Base-by-base conservation (phyloP, 2,113 vertebrate genomes). In the Dissostichus mawsoni region DNA sequence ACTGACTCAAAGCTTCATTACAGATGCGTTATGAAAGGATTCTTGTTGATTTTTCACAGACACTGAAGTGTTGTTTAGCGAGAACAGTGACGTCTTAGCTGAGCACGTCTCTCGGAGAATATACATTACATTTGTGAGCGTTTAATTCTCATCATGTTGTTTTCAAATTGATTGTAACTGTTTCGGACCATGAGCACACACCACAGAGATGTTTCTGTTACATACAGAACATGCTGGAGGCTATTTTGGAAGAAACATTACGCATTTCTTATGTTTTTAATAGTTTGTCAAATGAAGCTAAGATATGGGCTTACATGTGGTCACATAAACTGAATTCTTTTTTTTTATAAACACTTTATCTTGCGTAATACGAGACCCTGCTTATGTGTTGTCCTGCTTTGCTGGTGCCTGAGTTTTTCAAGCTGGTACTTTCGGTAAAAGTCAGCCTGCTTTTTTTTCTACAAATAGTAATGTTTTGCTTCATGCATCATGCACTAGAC, bases 361-460 rank as follows among this genome's bases (percentile, higher is more conserved):
- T 48, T 48, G 47, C 12, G 47, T 8, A 41, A 41, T 29, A 3
- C 29, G 29, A 29, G 29, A 4, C 3, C 29, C 29, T 29, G 29
- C 29, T 56, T 13, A 25, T 61, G 11, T 44, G 11, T 79, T 73
- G 64, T 69, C 29, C 69, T 72, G 75, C 56, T 16, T 76, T 81
- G 69, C 74, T 65, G 81, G 87, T 93, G 92, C 89, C 90, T 94
- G 91, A 83, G 69, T 86, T 69, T 79, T 25, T 78, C 58, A 83
- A 85, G 20, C 72, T 81, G 58, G 69, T 51, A 36, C 62, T 77
- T 62, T 29, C 78, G 67, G 74, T 78, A 61, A 41, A 41, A 67
- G 80, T 86, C 48, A 47, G 83, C 66, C 68, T 53, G 69, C 0
- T 3, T 74, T 79, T 83, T 79, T 79, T 83, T 77, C 52, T 83